Evolutionary conservation across 2,888 invertebrate genomes (phyloP).

Genomic region (Plebejus argus): DNA sequence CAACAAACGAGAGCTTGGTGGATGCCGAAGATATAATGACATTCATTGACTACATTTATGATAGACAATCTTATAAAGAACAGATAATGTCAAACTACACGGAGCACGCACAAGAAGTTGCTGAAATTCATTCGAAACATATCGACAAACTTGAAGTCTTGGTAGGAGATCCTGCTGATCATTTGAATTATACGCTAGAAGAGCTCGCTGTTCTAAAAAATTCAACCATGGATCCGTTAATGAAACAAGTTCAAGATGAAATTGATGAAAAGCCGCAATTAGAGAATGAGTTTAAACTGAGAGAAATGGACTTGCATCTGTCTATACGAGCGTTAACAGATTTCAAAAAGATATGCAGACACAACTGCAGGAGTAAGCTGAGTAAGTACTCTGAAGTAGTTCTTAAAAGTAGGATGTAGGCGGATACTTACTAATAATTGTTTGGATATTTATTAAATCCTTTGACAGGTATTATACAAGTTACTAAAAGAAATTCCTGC

Average conservation of each 20-base stretch:
- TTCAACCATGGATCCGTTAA: constrained; percentile 43
- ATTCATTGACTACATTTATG: constrained; percentile 47
- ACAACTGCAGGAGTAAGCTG: constrained; percentile 9
- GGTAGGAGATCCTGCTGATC: constrained; percentile 47
- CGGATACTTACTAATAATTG: no score
- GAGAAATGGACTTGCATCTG: constrained; percentile 32
- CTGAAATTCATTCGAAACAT: constrained; percentile 41
- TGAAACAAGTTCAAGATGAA: constrained; percentile 38
- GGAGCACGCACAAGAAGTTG: constrained; percentile 39
- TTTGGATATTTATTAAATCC: no score
- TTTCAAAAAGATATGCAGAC: constrained; percentile 45
- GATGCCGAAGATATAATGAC: constrained; percentile 47
- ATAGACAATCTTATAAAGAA: constrained; percentile 41
- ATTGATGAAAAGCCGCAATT: constrained; percentile 42
- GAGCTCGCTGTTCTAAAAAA: constrained; percentile 44
- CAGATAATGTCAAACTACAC: constrained; percentile 42
- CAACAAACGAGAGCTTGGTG: constrained; percentile 44
- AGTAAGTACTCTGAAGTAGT: background rate
- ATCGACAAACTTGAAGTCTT: constrained; percentile 43
- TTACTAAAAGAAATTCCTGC: background rate
- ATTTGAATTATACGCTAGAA: constrained; percentile 53
- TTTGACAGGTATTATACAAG: background rate
- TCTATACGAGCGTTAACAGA: constrained; percentile 31
- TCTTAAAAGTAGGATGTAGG: background rate
- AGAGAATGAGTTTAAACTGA: constrained; percentile 39